A percentile compares a stretch with the other conserved stretches of the same genome.
Evolutionary conservation across 2,888 invertebrate genomes (phyloP).

Genomic region (Rotaria sp.): DNA sequence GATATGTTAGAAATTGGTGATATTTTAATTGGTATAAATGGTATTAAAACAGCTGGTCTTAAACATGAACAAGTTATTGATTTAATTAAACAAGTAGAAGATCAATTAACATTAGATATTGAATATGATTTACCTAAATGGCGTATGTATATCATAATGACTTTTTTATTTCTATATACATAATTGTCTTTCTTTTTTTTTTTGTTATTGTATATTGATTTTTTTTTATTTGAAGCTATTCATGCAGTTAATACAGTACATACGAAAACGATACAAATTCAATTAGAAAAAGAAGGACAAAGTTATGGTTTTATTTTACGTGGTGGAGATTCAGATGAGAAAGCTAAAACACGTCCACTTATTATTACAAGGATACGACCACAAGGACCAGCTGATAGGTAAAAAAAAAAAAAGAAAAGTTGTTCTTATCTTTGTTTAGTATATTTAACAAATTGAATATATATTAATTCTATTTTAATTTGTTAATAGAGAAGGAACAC

Average conservation of each 20-base stretch:
- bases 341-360: constrained; percentile 63
- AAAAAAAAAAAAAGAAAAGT: too few relatives aligned
- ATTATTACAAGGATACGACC: constrained; percentile 80
- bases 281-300: constrained; percentile 62
- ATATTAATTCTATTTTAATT: too few relatives aligned
- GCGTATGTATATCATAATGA: constrained; percentile 13
- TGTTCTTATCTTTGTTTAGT: too few relatives aligned
- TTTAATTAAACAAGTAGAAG: constrained; percentile 39
- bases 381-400: constrained; percentile 72
- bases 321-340: constrained; percentile 67
- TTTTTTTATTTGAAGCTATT: constrained; percentile 27
- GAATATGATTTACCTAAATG: constrained; percentile 40
- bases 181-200: too few relatives aligned
- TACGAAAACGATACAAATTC: constrained; percentile 39
- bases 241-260: constrained; percentile 38
- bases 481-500: constrained; percentile 68
- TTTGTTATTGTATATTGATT: not conserved
- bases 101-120: constrained; percentile 37
- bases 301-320: constrained; percentile 81
- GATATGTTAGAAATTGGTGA: constrained; percentile 40
- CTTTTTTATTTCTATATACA: not conserved
- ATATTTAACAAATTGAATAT: too few relatives aligned
- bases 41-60: constrained; percentile 34
- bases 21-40: constrained; percentile 37
- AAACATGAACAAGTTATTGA: constrained; percentile 40